phyloP scores from a whole-genome alignment of 2,113 vertebrate species.

The Mystacornis crossleyi region DNA sequence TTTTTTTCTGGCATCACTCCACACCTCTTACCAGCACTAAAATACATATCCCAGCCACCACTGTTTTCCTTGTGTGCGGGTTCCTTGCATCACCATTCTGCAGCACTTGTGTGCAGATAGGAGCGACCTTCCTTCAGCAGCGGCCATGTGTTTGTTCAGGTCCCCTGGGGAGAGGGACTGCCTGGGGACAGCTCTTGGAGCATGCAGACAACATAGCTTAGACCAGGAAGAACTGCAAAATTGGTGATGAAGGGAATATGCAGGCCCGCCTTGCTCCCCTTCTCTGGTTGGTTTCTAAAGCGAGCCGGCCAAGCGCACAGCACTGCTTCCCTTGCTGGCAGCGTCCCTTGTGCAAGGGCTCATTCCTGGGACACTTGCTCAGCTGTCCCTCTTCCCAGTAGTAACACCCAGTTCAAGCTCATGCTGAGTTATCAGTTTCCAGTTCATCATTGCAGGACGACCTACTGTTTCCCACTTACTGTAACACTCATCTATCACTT shows the following conservation, averaged over 20 bases:
- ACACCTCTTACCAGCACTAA: not conserved
- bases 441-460: not conserved
- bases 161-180: not conserved
- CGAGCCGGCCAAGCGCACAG: accelerated
- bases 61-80: accelerated
- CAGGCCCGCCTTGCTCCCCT: not conserved
- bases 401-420: not conserved
- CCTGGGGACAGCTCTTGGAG: not conserved
- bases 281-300: not conserved
- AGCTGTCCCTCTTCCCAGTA: not conserved
- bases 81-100: not conserved
- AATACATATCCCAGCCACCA: accelerated
- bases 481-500: not conserved
- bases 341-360: not conserved
- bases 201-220: not conserved
- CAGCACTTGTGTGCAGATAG: not conserved
- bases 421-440: accelerated
- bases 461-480: not conserved
- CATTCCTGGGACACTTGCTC: not conserved
- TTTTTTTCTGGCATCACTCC: not conserved
- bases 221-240: not conserved
- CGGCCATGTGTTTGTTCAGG: not conserved
- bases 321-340: not conserved
- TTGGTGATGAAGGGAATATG: not conserved
- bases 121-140: accelerated